These are phyloP conservation scores for Mantis religiosa DNA, from an alignment of 2,888 invertebrate species.

Conservation along the genomic window DNA sequence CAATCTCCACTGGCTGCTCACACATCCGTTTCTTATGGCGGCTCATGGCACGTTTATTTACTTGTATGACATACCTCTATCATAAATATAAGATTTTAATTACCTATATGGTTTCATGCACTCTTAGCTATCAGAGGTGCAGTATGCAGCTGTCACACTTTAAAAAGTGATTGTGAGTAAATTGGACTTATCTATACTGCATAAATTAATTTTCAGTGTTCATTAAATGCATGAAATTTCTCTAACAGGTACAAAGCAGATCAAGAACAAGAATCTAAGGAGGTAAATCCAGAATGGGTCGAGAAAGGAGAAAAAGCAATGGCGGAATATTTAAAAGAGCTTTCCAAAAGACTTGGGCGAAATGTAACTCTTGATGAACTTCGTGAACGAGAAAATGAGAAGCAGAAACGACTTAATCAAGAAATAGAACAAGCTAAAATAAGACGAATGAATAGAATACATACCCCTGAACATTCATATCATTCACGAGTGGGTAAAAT, in stretches of 20 bases:
- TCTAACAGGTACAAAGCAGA: slow-evolving; percentile 20
- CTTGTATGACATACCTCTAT: too few relatives aligned
- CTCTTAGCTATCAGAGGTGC: too few relatives aligned
- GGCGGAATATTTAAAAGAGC: slow-evolving; percentile 26
- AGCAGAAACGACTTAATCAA: slow-evolving; percentile 12
- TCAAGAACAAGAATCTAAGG: slow-evolving; percentile 2
- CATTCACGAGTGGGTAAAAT: slow-evolving; percentile 3
- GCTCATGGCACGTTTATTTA: too few relatives aligned
- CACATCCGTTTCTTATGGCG: too few relatives aligned
- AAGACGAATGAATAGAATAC: slow-evolving; percentile 5
- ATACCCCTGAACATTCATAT: slow-evolving; percentile 15
- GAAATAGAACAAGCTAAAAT: slow-evolving; percentile 12
- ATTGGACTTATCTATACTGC: too few relatives aligned
- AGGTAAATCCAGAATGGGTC: slow-evolving; percentile 28
- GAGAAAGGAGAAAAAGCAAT: slow-evolving; percentile 29
- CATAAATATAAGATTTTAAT: too few relatives aligned
- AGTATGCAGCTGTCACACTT: too few relatives aligned
- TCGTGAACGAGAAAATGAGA: slow-evolving; percentile 10
- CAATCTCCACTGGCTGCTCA: too few relatives aligned
- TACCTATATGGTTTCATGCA: too few relatives aligned
- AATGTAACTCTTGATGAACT: slow-evolving; percentile 29
- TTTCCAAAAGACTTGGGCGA: slow-evolving; percentile 28
- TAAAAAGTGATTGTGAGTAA: too few relatives aligned
- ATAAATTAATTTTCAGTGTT: too few relatives aligned
- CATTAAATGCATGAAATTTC: neutral